Evolutionary conservation across 2,888 invertebrate genomes (phyloP).

Genomic region (Pharmacophagus antenor): DNA sequence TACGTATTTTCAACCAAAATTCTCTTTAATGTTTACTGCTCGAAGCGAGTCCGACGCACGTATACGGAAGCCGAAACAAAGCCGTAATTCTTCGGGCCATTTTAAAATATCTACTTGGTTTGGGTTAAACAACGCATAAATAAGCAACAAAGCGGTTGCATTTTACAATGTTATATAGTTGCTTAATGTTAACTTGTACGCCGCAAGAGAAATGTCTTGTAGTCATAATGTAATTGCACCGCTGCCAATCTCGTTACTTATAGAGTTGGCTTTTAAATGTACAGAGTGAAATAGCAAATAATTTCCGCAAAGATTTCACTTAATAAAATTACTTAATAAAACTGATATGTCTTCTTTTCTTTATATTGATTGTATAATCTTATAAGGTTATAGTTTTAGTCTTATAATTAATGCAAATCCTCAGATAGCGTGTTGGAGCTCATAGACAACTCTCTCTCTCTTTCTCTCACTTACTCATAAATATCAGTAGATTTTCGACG

Average conservation of each 20-base stretch:
- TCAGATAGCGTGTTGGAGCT: too few relatives aligned
- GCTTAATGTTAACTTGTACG: constrained; percentile 19
- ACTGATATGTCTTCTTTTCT: not conserved
- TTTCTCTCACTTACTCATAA: too few relatives aligned
- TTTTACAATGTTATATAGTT: constrained; percentile 21
- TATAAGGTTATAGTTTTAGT: too few relatives aligned
- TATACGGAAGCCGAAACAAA: constrained; percentile 56
- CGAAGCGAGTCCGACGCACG: constrained; percentile 48
- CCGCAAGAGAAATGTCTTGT: constrained; percentile 15
- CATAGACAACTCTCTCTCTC: too few relatives aligned
- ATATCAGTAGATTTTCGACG: too few relatives aligned
- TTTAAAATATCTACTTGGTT: constrained; percentile 40
- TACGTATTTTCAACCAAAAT: constrained; percentile 47
- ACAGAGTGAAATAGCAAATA: not conserved
- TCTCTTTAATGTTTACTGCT: constrained; percentile 59
- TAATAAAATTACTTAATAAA: not conserved
- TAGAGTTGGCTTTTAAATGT: not conserved
- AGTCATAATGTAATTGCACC: constrained; percentile 17
- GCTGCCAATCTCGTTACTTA: constrained; percentile 10
- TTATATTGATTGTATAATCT: not conserved
- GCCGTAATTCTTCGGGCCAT: constrained; percentile 51
- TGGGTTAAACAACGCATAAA: constrained; percentile 32
- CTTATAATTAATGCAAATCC: too few relatives aligned
- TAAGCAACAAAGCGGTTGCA: constrained; percentile 27
- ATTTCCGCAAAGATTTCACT: not conserved